These are phyloP conservation scores for Scaptomyza tumidula DNA, from an alignment of 2,888 invertebrate genomes.

Conservation along the genomic window DNA sequence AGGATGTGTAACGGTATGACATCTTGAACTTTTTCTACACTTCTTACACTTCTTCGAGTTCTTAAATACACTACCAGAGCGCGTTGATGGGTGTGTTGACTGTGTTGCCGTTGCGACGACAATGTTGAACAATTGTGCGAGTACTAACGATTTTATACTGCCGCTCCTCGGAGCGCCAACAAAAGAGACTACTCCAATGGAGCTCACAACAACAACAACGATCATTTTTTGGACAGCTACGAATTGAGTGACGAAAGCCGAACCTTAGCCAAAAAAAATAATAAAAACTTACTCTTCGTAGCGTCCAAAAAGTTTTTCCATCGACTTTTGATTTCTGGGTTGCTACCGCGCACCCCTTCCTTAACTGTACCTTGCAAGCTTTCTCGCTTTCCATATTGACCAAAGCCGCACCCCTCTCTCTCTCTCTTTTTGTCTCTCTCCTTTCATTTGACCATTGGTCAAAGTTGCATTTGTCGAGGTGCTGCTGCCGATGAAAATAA, in stretches of 20 bases:
- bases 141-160: constrained; percentile 84
- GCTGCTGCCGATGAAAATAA: constrained; percentile 70
- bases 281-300: constrained; percentile 29
- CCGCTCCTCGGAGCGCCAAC: constrained; percentile 82
- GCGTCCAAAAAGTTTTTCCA: constrained; percentile 74
- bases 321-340: constrained; percentile 69
- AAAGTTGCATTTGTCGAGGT: constrained; percentile 65
- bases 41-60: constrained; percentile 34
- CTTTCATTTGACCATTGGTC: constrained; percentile 3
- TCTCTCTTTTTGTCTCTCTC: background rate
- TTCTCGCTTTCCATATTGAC: constrained; percentile 77
- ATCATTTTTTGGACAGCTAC: constrained; percentile 70
- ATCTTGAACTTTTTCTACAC: constrained; percentile 6
- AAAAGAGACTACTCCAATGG: constrained; percentile 57
- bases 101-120: constrained; percentile 82
- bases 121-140: constrained; percentile 84
- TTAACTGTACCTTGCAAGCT: constrained; percentile 50
- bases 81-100: constrained; percentile 75
- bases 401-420: constrained; percentile 19
- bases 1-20: constrained; percentile 84
- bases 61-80: constrained; percentile 64
- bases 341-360: constrained; percentile 43
- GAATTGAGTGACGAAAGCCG: constrained; percentile 72
- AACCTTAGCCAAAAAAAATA: constrained; percentile 36
- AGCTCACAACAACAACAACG: constrained; percentile 50